Evolutionary conservation across 2,888 invertebrate species (phyloP).

Genomic region (Epinotia brunnichana): DNA sequence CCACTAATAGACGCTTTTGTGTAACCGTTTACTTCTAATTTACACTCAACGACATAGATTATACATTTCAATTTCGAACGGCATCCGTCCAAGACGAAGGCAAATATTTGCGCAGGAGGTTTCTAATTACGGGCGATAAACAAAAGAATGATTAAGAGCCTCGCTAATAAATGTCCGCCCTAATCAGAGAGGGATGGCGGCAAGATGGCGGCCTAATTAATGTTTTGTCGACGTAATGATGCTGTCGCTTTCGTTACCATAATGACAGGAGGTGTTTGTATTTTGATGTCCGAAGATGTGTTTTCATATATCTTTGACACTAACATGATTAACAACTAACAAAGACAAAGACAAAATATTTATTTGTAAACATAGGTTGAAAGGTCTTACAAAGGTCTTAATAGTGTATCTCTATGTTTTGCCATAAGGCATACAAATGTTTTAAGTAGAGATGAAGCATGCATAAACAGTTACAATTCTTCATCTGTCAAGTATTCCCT

Average conservation of each 20-base stretch:
- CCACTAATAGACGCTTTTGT: neutral
- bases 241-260: neutral
- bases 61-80: neutral
- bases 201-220: neutral
- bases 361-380: too few relatives aligned
- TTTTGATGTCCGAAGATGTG: too few relatives aligned
- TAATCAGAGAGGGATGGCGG: neutral
- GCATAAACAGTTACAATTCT: too few relatives aligned
- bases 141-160: slow-evolving; percentile 11
- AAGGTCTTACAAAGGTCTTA: too few relatives aligned
- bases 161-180: neutral
- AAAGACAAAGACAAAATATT: too few relatives aligned
- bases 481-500: too few relatives aligned
- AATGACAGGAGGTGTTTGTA: too few relatives aligned
- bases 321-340: too few relatives aligned
- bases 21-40: neutral
- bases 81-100: neutral
- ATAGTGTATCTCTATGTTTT: too few relatives aligned
- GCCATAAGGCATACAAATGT: too few relatives aligned
- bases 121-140: slow-evolving; percentile 10
- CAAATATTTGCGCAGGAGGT: slow-evolving; percentile 1
- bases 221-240: neutral
- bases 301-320: too few relatives aligned
- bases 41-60: neutral
- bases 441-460: too few relatives aligned